Evolutionary conservation across 2,113 vertebrate genomes (phyloP), one percentile per base, ranked within the genome.

Genomic region (Myotis lucifugus): DNA sequence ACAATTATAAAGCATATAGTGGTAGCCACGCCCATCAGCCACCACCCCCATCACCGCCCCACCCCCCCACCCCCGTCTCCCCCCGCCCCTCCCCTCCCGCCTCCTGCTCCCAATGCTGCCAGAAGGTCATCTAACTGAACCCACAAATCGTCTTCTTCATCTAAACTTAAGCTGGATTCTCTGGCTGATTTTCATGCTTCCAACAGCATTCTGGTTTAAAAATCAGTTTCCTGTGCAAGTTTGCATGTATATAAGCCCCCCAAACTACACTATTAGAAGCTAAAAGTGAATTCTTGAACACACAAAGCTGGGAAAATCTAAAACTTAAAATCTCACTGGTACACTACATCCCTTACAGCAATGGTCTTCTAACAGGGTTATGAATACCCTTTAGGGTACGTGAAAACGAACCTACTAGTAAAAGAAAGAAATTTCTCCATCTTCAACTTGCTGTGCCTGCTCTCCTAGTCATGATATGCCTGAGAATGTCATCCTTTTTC

Each of bases 371-470:
- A 92, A 90, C 27, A 5, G 52, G 11, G 70, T 9, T 76, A 70
- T 29, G 12, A 37, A 46, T 19, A 70, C 70, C 32, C 52, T 87
- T 93, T 32, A 87, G 25, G 8, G 19, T 34, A 25, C 17, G 25
- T 42, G 25, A 42, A 94, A 95, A 61, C 48, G 56, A 27, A 74
- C 77, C 67, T 46, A 46, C 46, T 10, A 46, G 46, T 46, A 74
- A 67, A 85, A 69, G 64, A 84, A 89, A 92, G 18, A 92, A 86
- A 78, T 66, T 70, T 86, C 34, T 94, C 64, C 19, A 73, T 84
- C 40, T 78, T 88, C 48, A 50, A 42, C 13, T 78, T 74, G 40
- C 66, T 23, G 3, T 34, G 42, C 15, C 56, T 15, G 73, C 66
- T 85, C 73, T 74, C 48, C 48, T 78, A 34, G 84, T 73, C 73